Base-by-base conservation (phyloP, 2,888 invertebrate genomes). In the Sesamia inferens region DNA sequence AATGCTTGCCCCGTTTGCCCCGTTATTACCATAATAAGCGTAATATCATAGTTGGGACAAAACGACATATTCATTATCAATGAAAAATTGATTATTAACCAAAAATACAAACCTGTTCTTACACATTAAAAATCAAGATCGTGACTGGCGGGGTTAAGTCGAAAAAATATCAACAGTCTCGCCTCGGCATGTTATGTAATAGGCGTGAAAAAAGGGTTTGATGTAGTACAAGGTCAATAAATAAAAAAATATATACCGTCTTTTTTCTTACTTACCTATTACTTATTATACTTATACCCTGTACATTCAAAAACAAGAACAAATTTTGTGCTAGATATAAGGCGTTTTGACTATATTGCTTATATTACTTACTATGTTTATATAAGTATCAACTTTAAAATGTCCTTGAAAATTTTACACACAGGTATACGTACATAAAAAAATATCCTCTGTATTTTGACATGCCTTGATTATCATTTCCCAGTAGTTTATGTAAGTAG, bases 101-200 rank as follows among this genome's bases (percentile, higher is more conserved):
- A 51, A 48, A 31, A 47, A 31, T 5, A 63, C 44, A 55, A 64
- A 59, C 31, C 42, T 57, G 70, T 76, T 67, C 57, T 16, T 58
- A 55, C 47, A 58, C 61, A 42, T 70, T 71, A 64, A 70, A 73
- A 63, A 51, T 71, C 62, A 72, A 64, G 69, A 47, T 67, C 62
- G 42, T 44, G 64, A 55, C 19, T 58, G 47, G 22, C 13, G 57
- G 58, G 61, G 69, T 76, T 59, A 59, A 68, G 63, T 74, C 71
- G 69, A 55, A 68, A 63, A 58, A 71, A 84, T 77, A 70, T 65
- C 72, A 68, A 71, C 62, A 57, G 68, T 31, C 61, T 71, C 61
- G 13, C 67, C 66, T 71, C n/a, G 51, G 62, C 31, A 48, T 31
- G 42, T 82, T 82, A 87, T 58, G 64, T 85, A 82, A 86, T 39